Conservation (phyloP, 2,888 invertebrate genomes). For the Ormyrus rosae region DNA sequence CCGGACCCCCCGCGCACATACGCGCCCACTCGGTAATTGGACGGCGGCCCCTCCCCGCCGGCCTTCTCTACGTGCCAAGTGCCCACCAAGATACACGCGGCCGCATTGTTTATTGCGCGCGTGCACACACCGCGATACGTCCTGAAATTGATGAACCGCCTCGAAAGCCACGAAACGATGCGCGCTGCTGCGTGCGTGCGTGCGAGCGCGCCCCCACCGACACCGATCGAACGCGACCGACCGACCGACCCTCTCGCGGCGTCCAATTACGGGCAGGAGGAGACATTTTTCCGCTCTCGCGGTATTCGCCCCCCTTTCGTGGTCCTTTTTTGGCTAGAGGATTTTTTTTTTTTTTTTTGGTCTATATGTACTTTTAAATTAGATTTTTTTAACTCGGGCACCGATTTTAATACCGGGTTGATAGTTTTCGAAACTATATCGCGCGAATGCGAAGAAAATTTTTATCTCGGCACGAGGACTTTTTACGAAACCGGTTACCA, state of each 20-base stretch:
- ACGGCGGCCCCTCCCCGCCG: constrained; percentile 60
- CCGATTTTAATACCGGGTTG: too few relatives aligned
- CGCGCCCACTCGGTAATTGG: constrained; percentile 74
- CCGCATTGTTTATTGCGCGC: constrained; percentile 69
- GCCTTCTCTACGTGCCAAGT: constrained; percentile 73
- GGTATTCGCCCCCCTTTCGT: background rate
- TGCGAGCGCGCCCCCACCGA: background rate
- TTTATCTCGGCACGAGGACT: too few relatives aligned
- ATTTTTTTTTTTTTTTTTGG: too few relatives aligned
- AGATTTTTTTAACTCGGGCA: too few relatives aligned
- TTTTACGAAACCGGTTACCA: too few relatives aligned
- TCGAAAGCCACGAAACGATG: constrained; percentile 50
- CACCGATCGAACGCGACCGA: background rate
- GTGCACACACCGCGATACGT: constrained; percentile 22
- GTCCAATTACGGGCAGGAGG: constrained; percentile 14
- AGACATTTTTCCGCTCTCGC: constrained; percentile 2
- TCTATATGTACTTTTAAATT: constrained; percentile 21
- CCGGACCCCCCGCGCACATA: constrained; percentile 72
- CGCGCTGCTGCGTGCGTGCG: background rate
- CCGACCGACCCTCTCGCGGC: background rate
- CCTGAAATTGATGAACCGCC: constrained; percentile 36
- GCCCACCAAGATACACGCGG: constrained; percentile 66
- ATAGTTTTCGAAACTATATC: too few relatives aligned
- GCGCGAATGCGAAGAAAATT: too few relatives aligned
- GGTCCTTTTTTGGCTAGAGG: too few relatives aligned